Percentiles rank a stretch among this genome's conserved stretches.
phyloP scores from a whole-genome alignment of 1,140 invertebrate genomes.

The Pemphigus obesinymphae region DNA sequence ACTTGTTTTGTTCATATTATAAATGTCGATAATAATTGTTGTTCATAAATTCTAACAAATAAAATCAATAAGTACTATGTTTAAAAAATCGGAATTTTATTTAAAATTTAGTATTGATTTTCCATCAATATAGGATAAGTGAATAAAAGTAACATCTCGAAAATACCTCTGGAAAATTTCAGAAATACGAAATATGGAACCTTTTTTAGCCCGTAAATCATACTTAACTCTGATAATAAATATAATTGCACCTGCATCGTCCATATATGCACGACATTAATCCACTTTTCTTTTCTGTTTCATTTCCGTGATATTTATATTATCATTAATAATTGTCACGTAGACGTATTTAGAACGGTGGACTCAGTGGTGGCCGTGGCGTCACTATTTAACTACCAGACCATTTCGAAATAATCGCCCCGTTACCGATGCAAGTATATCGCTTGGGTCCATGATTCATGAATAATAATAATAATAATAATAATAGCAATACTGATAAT shows the following conservation, averaged over 20 bases:
- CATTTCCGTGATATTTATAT: background rate
- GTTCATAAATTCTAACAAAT: too few relatives aligned
- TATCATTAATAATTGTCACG: background rate
- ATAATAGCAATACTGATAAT: background rate
- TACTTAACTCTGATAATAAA: too few relatives aligned
- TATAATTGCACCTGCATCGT: background rate
- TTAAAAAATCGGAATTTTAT: too few relatives aligned
- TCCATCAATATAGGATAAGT: too few relatives aligned
- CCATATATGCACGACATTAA: background rate
- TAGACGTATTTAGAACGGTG: background rate
- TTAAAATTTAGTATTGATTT: too few relatives aligned
- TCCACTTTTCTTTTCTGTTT: background rate
- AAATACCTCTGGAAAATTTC: too few relatives aligned
- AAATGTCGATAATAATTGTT: too few relatives aligned
- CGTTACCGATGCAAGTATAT: background rate
- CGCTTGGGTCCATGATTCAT: background rate
- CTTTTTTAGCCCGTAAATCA: too few relatives aligned
- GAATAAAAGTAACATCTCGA: too few relatives aligned
- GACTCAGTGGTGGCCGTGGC: background rate
- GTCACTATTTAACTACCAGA: background rate
- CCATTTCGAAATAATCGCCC: slow-evolving; percentile 16
- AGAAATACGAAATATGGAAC: too few relatives aligned
- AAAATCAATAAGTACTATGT: too few relatives aligned
- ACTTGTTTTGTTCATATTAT: too few relatives aligned
- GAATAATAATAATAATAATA: slow-evolving; percentile 6